Evolutionary conservation across 1,140 invertebrate species (phyloP).

Genomic region (Ectropis grisescens): DNA sequence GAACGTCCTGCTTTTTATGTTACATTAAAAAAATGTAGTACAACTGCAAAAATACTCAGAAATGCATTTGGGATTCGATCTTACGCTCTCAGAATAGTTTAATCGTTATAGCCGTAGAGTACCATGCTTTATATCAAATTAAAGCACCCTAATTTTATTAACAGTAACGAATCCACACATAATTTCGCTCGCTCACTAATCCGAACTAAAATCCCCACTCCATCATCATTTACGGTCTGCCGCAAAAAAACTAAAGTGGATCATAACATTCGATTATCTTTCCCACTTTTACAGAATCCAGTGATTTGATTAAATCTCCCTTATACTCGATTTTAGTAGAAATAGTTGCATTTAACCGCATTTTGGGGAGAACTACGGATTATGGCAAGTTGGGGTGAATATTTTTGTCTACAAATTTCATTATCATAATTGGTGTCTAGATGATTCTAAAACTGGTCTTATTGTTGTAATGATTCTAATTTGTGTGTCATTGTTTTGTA

Average conservation of each 20-base stretch:
- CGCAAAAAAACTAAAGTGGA: conserved; percentile 16
- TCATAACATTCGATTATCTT: conserved; percentile 33
- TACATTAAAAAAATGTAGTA: no score
- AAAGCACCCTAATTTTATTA: no score
- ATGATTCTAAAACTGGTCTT: conserved; percentile 2
- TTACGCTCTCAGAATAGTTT: not conserved
- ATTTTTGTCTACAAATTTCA: conserved; percentile 39
- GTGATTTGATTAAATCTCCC: conserved; percentile 38
- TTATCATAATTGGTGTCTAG: conserved; percentile 25
- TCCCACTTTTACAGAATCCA: conserved; percentile 8
- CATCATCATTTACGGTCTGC: not conserved
- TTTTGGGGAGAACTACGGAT: conserved; percentile 40
- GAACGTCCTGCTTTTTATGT: no score
- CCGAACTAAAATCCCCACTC: no score
- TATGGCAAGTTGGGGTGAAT: conserved; percentile 36
- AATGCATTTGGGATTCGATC: not conserved
- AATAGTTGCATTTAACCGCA: conserved; percentile 43
- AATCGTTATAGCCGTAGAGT: no score
- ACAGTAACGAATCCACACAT: no score
- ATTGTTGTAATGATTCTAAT: no score
- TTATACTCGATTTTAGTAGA: conserved; percentile 32
- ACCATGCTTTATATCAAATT: no score
- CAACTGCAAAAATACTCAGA: no score
- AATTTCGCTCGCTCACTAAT: no score
- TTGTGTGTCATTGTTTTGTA: no score